These are phyloP conservation scores for Lycopodina hypogea DNA, from an alignment of 37 sponge, comb jelly and placozoan species.

Conservation along the genomic window DNA sequence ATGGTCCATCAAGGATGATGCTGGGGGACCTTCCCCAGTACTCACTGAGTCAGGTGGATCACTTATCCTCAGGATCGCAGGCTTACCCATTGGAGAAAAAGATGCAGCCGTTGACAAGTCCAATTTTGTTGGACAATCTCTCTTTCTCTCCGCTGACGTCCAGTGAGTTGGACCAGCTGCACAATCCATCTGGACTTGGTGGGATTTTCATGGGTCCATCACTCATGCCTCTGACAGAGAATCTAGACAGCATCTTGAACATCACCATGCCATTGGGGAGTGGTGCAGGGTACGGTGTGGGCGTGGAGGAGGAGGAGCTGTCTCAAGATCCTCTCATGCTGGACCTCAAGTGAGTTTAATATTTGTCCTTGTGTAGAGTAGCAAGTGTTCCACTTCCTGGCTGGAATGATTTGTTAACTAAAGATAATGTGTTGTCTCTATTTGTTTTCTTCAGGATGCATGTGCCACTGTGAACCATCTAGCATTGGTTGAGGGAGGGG, in stretches of 20 bases:
- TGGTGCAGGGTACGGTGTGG: slow-evolving; percentile 75
- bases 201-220: background rate
- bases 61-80: background rate
- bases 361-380: background rate
- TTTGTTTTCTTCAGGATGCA: too few species aligned
- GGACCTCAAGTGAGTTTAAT: slow-evolving; percentile 10
- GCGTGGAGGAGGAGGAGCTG: slow-evolving; percentile 65
- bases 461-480: too few species aligned
- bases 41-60: background rate
- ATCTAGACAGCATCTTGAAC: slow-evolving; percentile 50
- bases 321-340: slow-evolving; percentile 6
- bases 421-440: background rate
- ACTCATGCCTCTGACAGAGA: slow-evolving; percentile 21
- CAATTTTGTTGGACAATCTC: background rate
- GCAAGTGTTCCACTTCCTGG: background rate
- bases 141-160: slow-evolving; percentile 46
- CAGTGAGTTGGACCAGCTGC: slow-evolving; percentile 35
- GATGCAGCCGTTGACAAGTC: background rate
- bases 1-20: background rate
- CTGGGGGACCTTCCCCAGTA: background rate
- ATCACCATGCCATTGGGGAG: slow-evolving; percentile 52
- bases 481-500: too few species aligned
- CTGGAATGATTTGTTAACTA: background rate
- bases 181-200: background rate
- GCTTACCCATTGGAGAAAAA: background rate